Evolutionary conservation across 2,113 vertebrate species (phyloP), one percentile per base, ranked within the genome.

Genomic region (Myrmecobius fasciatus): DNA sequence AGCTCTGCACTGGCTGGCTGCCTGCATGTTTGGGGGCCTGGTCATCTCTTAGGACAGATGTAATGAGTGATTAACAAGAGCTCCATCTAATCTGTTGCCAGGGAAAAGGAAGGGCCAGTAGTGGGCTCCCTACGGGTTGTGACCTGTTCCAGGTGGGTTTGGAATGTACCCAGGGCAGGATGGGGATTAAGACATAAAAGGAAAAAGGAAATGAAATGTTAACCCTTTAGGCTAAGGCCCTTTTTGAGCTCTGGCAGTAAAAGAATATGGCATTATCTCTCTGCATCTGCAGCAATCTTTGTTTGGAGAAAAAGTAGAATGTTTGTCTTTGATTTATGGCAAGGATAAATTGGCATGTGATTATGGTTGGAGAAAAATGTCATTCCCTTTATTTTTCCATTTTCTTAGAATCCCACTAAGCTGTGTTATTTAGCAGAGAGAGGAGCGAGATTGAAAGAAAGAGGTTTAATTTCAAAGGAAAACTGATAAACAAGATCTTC

Each of bases 171-270:
- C 97, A 97, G 95, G 96, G 75, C 92, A 95, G 92, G 60, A 11
- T 91, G 92, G 97, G 97, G 98, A 97, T 97, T 97, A 98, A 92
- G 89, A 95, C 96, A 98, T 97, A 91, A 98, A 97, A 98, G 97
- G 98, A 89, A 31, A 95, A 96, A 96, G 96, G 97, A 94, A 96
- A 97, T 98, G 98, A 98, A 98, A 96, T 95, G 97, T 98, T 98
- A 98, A 98, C 98, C 96, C 98, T 96, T 97, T 96, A 88, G 46
- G 89, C 94, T 91, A 4, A 93, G 96, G 95, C 89, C 94, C 94
- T 97, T 97, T 95, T 92, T 89, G 92, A 95, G 49, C 83, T 96
- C 96, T 93, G 94, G 90, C 11, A 22, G 94, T 95, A 67, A 96
- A 97, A 96, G 93, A 96, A 94, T 88, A 43, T 60, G 89, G 90